These are phyloP conservation scores for Lithosia quadra DNA, from an alignment of 2,888 invertebrate genomes.

Conservation along the genomic window DNA sequence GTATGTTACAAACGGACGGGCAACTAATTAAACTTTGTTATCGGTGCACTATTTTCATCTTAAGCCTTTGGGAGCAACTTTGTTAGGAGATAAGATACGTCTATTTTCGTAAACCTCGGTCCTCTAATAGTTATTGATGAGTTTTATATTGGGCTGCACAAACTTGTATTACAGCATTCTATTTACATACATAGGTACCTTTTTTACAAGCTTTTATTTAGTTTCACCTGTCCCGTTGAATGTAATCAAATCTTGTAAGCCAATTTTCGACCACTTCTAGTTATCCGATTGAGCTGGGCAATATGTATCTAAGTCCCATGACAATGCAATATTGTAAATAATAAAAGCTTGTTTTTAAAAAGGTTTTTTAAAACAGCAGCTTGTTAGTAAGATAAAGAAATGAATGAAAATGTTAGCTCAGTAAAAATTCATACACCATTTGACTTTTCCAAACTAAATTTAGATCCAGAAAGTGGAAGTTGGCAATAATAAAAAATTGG, in stretches of 20 bases:
- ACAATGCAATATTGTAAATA: too few relatives aligned
- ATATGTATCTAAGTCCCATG: too few relatives aligned
- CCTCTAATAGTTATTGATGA: not conserved
- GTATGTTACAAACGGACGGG: not conserved
- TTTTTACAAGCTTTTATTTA: too few relatives aligned
- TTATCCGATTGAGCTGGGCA: too few relatives aligned
- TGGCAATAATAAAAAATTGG: not conserved
- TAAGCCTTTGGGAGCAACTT: slow-evolving; percentile 18
- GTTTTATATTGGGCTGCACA: not conserved
- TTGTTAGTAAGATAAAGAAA: not conserved
- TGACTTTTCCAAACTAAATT: not conserved
- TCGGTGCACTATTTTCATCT: slow-evolving; percentile 25
- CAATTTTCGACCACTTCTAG: too few relatives aligned
- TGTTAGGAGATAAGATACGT: not conserved
- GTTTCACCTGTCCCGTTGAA: too few relatives aligned
- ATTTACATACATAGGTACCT: too few relatives aligned
- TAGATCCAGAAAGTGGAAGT: not conserved
- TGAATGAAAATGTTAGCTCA: not conserved
- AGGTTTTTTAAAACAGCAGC: too few relatives aligned
- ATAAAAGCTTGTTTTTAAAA: too few relatives aligned
- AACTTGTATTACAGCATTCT: too few relatives aligned
- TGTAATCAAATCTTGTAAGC: too few relatives aligned
- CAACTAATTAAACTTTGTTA: slow-evolving; percentile 41
- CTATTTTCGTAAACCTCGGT: not conserved
- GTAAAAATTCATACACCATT: not conserved